Conservation (phyloP, 2,888 invertebrate species). For the Ornithoptera alexandrae region DNA sequence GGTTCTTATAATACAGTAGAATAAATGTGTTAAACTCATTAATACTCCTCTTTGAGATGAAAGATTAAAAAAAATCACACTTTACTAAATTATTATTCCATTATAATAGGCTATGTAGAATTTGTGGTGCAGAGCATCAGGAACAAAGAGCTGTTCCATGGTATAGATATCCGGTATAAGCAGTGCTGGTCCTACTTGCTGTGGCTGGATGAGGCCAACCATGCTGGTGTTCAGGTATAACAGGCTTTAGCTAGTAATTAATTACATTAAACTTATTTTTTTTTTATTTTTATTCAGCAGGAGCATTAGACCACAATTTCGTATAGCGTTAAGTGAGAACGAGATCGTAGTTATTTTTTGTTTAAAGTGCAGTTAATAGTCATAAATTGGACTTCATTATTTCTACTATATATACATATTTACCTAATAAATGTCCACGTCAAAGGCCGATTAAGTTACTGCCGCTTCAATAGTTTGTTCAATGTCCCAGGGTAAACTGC, state of each 20-base stretch:
- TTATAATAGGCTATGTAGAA: constrained; percentile 88
- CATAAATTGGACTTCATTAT: no score
- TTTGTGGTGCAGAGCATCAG: constrained; percentile 93
- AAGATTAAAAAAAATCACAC: no score
- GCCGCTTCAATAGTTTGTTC: neutral
- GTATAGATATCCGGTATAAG: constrained; percentile 90
- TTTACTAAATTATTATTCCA: neutral
- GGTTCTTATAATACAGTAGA: no score
- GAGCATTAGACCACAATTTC: neutral
- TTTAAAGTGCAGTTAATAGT: no score
- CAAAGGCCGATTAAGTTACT: neutral
- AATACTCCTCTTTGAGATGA: no score
- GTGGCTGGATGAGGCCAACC: constrained; percentile 93
- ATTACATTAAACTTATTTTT: no score
- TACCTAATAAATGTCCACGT: no score
- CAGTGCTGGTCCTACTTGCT: constrained; percentile 95
- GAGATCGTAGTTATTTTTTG: no score
- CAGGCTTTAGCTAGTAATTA: neutral
- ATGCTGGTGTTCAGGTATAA: constrained; percentile 82
- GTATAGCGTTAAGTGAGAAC: no score
- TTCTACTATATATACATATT: no score
- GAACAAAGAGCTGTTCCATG: constrained; percentile 95
- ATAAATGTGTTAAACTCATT: no score
- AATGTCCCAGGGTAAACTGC: constrained; percentile 81
- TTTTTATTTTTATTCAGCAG: no score